Evolutionary conservation across 2,113 vertebrate species (phyloP).

Genomic region (Hypocryptadius cinnamomeus): DNA sequence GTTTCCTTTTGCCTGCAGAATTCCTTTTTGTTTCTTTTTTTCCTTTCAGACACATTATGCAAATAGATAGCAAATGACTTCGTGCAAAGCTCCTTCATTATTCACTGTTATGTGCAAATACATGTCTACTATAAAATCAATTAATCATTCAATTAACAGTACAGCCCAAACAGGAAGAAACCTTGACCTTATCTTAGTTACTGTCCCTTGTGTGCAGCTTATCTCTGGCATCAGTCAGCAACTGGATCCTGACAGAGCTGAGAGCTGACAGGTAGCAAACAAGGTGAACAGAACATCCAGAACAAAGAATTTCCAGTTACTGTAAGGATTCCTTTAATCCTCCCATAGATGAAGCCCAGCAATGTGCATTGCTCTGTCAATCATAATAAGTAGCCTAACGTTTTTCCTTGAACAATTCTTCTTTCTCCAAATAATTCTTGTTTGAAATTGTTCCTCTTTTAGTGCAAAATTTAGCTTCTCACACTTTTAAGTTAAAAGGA

Average conservation of each 20-base stretch:
- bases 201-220: conserved; percentile 25
- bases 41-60: background rate
- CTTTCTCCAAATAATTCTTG: background rate
- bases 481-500: background rate
- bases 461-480: background rate
- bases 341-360: background rate
- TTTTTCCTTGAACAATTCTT: background rate
- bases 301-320: background rate
- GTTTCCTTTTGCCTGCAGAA: background rate
- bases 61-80: background rate
- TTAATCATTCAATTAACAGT: conserved; percentile 15
- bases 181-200: background rate
- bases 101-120: background rate
- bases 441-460: background rate
- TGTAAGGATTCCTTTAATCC: background rate
- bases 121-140: background rate
- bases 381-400: background rate
- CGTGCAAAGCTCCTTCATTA: background rate
- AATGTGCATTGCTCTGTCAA: background rate
- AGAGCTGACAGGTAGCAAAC: background rate
- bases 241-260: background rate
- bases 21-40: background rate
- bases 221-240: conserved; percentile 6
- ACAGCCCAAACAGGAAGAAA: background rate
- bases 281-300: background rate